A percentile compares a stretch with the other conserved stretches of the same genome.
These are phyloP conservation scores for Salvelinus alpinus DNA, from an alignment of 2,113 vertebrate species.

Conservation along the genomic window DNA sequence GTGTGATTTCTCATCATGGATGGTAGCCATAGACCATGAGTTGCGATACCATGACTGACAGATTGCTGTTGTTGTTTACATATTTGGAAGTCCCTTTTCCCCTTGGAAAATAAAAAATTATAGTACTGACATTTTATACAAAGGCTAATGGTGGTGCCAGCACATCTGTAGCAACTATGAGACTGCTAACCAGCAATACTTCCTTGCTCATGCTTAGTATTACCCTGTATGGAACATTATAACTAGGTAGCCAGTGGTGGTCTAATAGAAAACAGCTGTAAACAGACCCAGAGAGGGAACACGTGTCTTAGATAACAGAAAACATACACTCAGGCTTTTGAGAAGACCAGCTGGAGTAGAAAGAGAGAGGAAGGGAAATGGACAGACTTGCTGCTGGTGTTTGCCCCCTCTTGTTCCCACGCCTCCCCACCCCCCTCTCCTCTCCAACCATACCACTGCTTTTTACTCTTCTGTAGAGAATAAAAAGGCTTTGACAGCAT, in stretches of 20 bases:
- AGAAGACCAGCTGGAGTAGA: slow-evolving; percentile 59
- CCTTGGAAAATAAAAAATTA: no score
- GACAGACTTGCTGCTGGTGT: slow-evolving; percentile 47
- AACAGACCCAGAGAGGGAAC: slow-evolving; percentile 34
- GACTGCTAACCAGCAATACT: neutral
- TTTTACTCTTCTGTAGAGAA: slow-evolving; percentile 23
- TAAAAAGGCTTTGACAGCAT: slow-evolving; percentile 22
- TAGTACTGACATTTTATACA: no score
- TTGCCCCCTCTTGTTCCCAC: slow-evolving; percentile 7
- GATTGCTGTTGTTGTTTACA: no score
- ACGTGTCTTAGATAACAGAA: slow-evolving; percentile 63
- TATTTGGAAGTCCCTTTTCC: no score
- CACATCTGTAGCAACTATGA: no score
- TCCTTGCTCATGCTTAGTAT: no score
- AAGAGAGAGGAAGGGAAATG: slow-evolving; percentile 44
- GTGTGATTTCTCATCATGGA: slow-evolving; percentile 4
- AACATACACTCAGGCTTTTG: slow-evolving; percentile 59
- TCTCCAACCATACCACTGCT: slow-evolving; percentile 28
- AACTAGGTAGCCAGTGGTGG: neutral
- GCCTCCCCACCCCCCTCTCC: neutral
- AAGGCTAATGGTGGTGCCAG: no score
- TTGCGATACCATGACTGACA: no score
- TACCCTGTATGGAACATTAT: no score
- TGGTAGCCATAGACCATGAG: no score
- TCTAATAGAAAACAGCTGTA: slow-evolving; percentile 34